Conservation (phyloP, 2,888 invertebrate species). For the Crematogaster levior region DNA sequence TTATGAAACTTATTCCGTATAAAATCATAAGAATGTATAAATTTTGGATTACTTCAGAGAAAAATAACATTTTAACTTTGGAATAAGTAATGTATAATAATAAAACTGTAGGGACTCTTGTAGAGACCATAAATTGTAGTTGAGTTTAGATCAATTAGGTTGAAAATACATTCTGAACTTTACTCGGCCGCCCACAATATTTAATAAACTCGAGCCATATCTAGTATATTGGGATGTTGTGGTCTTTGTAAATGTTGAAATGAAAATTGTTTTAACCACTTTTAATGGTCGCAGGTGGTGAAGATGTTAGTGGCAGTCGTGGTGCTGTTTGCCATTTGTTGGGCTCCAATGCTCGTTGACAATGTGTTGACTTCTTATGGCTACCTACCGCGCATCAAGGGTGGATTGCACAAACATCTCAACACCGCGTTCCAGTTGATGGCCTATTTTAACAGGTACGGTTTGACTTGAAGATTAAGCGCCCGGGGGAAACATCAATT, state of each 20-base stretch:
- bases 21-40: neutral
- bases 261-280: neutral
- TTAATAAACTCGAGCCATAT: neutral
- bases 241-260: neutral
- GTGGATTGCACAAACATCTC: slow-evolving; percentile 87
- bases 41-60: neutral
- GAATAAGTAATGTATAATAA: neutral
- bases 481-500: slow-evolving; percentile 10
- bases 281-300: too few relatives aligned
- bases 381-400: slow-evolving; percentile 86
- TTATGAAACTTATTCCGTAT: too few relatives aligned
- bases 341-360: slow-evolving; percentile 89
- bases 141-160: neutral
- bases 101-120: neutral
- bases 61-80: neutral
- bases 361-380: slow-evolving; percentile 89
- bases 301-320: slow-evolving; percentile 91
- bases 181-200: neutral
- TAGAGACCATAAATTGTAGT: neutral
- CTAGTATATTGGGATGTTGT: neutral
- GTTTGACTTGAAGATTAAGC: neutral
- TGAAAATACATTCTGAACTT: neutral
- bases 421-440: slow-evolving; percentile 88
- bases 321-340: slow-evolving; percentile 89
- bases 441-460: slow-evolving; percentile 90